Evolutionary conservation across 2,888 invertebrate species (phyloP), one percentile per base, ranked within the genome.

Genomic region (Drosophila putrida): DNA sequence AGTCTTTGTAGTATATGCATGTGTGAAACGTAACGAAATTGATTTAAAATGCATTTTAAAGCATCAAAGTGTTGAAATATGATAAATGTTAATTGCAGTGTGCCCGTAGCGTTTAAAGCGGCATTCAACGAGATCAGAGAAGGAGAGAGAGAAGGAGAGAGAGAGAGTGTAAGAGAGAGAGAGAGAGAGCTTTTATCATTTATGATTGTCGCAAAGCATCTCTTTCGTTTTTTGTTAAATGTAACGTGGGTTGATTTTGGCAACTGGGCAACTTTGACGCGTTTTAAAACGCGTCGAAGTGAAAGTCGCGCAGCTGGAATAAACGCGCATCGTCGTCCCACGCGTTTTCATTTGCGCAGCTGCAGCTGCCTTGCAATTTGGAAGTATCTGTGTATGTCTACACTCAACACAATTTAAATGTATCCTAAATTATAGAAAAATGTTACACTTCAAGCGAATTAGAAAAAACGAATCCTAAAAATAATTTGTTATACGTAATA

Each of bases 1-100:
- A 6, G 44, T 47, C 35, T 50, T 46, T 50, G 47, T 0, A 5
- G 28, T 27, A 67, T 55, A 53, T 46, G 53, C 51, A 47, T 49
- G 77, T 68, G 70, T 78, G 53, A 73, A 80, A 75, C 65, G 80
- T 72, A 82, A 77, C 86, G 68, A 88, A 90, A 90, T 90, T 85
- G 84, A 90, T 90, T 90, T 82, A 77, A 80, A 90, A 89, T 89
- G 82, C 82, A 82, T 82, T 82, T 83, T 89, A 82, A 89, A 78
- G 82, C 84, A 78, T 80, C 80, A 86, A 88, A 80, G 88, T 88
- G 88, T 88, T 88, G 83, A 81, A 85, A 90, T 78, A 85, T 90
- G 85, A 90, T 88, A 71, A 88, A 90, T 86, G 90, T 76, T 88
- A 70, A 76, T 81, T 58, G 67, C 76, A 66, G 55, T 55, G 33